A percentile compares a stretch with the other conserved stretches of the same genome.
Conservation (phyloP, 2,797 vertebrate genomes). For the Threskiornis aethiopicus region DNA sequence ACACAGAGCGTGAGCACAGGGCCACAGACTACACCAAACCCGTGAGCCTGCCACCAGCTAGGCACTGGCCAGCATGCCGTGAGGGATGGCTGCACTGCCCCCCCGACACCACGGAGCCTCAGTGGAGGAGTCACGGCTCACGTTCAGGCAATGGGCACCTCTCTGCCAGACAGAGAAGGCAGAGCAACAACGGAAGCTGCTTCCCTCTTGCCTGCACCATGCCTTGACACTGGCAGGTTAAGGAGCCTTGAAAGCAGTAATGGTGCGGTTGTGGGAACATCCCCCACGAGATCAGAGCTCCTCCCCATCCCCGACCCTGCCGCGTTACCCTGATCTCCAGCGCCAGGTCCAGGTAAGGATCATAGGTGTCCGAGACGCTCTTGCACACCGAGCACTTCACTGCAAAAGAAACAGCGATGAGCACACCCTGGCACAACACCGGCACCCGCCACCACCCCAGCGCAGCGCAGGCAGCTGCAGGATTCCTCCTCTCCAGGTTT, state of each 20-base stretch:
- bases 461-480: not conserved
- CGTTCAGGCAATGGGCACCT: accelerated
- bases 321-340: constrained; percentile 89
- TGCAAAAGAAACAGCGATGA: constrained; percentile 61
- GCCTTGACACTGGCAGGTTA: not conserved
- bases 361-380: constrained; percentile 93
- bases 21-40: not conserved
- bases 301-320: not conserved
- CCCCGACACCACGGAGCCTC: not conserved
- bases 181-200: not conserved
- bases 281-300: not conserved
- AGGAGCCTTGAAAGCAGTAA: not conserved
- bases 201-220: not conserved
- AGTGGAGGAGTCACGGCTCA: accelerated
- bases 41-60: accelerated
- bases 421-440: not conserved
- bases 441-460: not conserved
- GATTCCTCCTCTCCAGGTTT: accelerated
- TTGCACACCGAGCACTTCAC: constrained; percentile 93
- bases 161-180: not conserved
- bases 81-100: not conserved
- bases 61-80: accelerated
- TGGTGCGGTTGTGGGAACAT: not conserved
- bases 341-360: constrained; percentile 92
- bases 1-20: not conserved